Base-by-base conservation (phyloP, 23 tunicate species). In the Botrylloides violaceus region DNA sequence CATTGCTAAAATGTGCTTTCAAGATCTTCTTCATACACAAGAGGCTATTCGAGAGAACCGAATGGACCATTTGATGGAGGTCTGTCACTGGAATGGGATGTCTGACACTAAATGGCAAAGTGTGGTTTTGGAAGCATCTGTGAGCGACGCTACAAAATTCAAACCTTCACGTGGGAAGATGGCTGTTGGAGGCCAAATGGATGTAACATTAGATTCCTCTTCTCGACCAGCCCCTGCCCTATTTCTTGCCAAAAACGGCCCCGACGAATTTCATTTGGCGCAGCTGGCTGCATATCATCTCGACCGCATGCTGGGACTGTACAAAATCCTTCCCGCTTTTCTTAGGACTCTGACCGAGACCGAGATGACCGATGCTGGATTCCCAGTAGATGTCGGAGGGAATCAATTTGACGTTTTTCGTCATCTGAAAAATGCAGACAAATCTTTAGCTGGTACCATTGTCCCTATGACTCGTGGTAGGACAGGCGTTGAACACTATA, bases 361-460 rank as follows among this genome's bases (percentile, higher is more conserved):
- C 25, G 97, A 90, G 37, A 63, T 90, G 49, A 21, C 82, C 2
- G 85, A 78, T 19, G 97, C 97, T 2, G 85, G 86, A 32, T 90
- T 90, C 43, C 97, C 97, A 12, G 97, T 90, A 22, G 97, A 90
- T 63, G 38, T 90, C 47, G 97, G 97, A 21, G 97, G 97, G 20
- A 90, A 90, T 34, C 82, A 74, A 73, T 83, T 90, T 59, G 97
- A 90, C 62, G 75, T 77, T 18, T 90, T 90, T 34, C 75, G 80
- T 15, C 79, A 77, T 19, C 72, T 90, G 28, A 90, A 90, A 47
- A 79, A 83, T 24, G 34, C 79, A 15, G 97, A 90, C 75, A 57
- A 73, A 58, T 90, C 97, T 12, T 43, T 90, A 36, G 34, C 77
- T 1, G 97, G 97, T 18, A 82, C 81, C 28, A 38, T 90, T 5